Evolutionary conservation across 53 echinoderm and acorn worm genomes (phyloP).

Genomic region (Holothuria scabra): DNA sequence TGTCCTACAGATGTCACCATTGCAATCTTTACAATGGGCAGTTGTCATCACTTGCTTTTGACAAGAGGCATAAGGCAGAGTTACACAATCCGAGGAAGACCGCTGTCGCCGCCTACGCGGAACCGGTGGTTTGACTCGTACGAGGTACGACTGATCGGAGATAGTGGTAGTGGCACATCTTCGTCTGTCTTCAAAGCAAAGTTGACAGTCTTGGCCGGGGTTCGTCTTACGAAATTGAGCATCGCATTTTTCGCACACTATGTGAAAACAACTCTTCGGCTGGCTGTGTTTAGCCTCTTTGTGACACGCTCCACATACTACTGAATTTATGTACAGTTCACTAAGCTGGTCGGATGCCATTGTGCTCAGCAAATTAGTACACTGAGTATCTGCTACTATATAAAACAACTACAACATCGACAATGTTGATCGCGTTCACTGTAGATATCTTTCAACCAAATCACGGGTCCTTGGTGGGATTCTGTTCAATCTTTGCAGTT

Average conservation of each 20-base stretch:
- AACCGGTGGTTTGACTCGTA: not conserved
- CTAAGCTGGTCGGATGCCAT: not conserved
- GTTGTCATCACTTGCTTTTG: not conserved
- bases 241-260: not conserved
- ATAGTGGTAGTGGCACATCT: not conserved
- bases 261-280: not conserved
- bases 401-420: too few relatives aligned
- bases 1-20: slow-evolving; percentile 1
- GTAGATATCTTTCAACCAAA: too few relatives aligned
- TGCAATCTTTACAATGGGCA: slow-evolving; percentile 5
- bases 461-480: too few relatives aligned
- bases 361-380: too few relatives aligned
- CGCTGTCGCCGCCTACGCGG: not conserved
- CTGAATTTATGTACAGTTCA: not conserved
- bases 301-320: not conserved
- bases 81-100: not conserved
- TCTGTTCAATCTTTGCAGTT: too few relatives aligned
- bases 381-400: too few relatives aligned
- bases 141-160: not conserved
- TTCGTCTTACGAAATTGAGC: not conserved
- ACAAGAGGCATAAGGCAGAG: not conserved
- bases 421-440: too few relatives aligned
- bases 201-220: slow-evolving; percentile 1
- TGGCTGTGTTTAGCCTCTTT: not conserved
- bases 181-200: not conserved